Evolutionary conservation across 2,797 vertebrate genomes (phyloP).

Genomic region (Acanthurus leucopareius): DNA sequence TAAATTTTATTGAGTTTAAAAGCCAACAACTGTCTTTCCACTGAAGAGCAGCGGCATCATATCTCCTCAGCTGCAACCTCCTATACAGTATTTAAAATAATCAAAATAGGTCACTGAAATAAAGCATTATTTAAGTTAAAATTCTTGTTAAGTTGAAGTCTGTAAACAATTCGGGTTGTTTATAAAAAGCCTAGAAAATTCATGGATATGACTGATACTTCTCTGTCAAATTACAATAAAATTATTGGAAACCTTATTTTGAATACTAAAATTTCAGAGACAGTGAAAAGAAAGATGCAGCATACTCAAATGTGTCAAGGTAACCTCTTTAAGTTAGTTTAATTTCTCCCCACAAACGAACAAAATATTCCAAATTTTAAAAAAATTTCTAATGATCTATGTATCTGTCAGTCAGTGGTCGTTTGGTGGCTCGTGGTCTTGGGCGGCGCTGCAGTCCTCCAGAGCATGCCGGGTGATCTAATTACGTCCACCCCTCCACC

Average conservation of each 20-base stretch:
- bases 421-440: constrained; percentile 20
- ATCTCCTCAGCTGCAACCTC: too few relatives aligned
- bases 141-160: too few relatives aligned
- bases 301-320: neutral
- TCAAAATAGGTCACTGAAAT: too few relatives aligned
- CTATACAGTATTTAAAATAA: too few relatives aligned
- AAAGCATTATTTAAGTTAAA: too few relatives aligned
- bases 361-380: neutral
- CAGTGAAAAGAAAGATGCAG: neutral
- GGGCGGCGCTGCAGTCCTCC: constrained; percentile 17
- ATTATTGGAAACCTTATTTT: neutral
- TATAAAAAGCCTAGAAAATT: neutral
- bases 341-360: neutral
- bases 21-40: neutral
- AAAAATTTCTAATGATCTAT: neutral
- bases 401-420: constrained; percentile 23
- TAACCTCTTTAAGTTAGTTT: neutral
- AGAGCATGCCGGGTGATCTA: constrained; percentile 64
- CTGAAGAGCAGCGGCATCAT: neutral
- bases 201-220: too few relatives aligned
- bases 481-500: constrained; percentile 66
- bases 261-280: too few relatives aligned
- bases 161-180: too few relatives aligned
- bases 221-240: neutral
- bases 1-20: neutral